phyloP scores from a whole-genome alignment of 2,113 vertebrate genomes.

The Eupsittula cactorum region DNA sequence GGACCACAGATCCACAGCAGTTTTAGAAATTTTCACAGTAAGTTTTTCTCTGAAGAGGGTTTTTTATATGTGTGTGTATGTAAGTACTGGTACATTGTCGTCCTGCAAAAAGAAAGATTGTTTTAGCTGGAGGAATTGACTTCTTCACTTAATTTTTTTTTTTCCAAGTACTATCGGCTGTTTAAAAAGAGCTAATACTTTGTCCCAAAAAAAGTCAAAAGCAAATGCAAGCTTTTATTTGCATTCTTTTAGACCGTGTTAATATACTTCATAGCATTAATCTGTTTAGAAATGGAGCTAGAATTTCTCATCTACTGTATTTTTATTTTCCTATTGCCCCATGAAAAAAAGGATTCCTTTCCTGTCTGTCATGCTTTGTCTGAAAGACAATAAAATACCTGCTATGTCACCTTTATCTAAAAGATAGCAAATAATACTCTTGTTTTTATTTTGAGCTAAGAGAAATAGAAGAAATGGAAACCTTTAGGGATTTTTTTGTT shows the following conservation, averaged over 20 bases:
- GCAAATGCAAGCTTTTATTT: neutral
- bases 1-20: neutral
- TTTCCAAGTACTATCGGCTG: neutral
- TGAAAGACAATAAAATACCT: neutral
- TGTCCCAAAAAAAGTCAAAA: neutral
- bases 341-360: neutral
- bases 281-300: neutral
- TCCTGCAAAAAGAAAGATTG: neutral
- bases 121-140: neutral
- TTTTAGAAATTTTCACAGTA: neutral
- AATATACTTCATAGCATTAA: neutral
- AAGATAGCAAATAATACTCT: neutral
- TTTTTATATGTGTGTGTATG: neutral
- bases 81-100: neutral
- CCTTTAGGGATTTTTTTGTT: neutral
- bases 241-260: neutral
- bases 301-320: neutral
- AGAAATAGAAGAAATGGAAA: neutral
- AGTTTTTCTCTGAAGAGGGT: neutral
- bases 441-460: neutral
- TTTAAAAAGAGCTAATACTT: neutral
- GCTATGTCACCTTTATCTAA: slow-evolving; percentile 5
- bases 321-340: neutral
- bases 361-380: neutral
- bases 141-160: neutral